phyloP scores from a whole-genome alignment of 2,888 invertebrate species.

The Hetaerina titia region DNA sequence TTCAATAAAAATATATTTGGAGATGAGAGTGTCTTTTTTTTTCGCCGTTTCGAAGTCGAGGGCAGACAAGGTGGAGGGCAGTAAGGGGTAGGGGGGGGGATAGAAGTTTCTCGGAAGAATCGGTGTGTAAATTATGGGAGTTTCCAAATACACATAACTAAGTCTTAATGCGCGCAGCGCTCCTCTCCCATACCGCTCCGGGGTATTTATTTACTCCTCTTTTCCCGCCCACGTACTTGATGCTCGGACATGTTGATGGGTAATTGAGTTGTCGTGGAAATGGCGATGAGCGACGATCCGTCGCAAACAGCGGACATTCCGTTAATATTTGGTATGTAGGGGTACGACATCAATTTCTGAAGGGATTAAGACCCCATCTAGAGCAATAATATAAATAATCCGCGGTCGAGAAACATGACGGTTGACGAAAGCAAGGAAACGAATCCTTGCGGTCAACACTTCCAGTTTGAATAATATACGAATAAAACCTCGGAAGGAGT shows the following conservation, averaged over 20 bases:
- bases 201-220: slow-evolving; percentile 23
- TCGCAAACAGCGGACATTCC: slow-evolving; percentile 43
- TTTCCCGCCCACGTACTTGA: not conserved
- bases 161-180: slow-evolving; percentile 45
- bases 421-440: not conserved
- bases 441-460: not conserved
- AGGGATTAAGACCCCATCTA: not conserved
- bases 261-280: slow-evolving; percentile 56
- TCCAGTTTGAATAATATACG: not conserved
- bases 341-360: not conserved
- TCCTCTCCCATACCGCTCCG: not conserved
- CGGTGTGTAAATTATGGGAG: slow-evolving; percentile 61
- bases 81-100: not conserved
- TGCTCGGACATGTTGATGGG: slow-evolving; percentile 24
- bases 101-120: slow-evolving; percentile 58
- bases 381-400: not conserved
- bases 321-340: slow-evolving; percentile 38
- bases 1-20: slow-evolving; percentile 63
- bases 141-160: slow-evolving; percentile 53
- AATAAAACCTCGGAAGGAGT: not conserved
- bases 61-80: not conserved
- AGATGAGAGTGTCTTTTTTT: slow-evolving; percentile 36
- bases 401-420: not conserved
- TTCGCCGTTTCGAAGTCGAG: not conserved
- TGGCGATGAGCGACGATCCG: not conserved